A percentile compares a stretch with the other conserved stretches of the same genome.
phyloP scores from a whole-genome alignment of 2,888 invertebrate species.

The Monochamus alternatus region DNA sequence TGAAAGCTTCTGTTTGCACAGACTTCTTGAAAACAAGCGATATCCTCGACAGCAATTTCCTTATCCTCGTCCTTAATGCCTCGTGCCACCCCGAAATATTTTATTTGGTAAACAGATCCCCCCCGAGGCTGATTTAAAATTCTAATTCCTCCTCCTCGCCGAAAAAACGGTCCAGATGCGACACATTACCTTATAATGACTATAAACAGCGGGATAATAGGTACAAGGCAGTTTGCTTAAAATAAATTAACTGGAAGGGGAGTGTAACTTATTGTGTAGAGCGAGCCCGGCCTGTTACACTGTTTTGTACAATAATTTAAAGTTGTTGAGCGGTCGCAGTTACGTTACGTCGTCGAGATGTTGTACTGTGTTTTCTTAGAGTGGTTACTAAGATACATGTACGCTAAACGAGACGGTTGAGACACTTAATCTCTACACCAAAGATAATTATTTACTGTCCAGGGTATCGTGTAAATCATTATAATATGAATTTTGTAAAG shows the following conservation, averaged over 20 bases:
- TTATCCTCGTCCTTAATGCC: neutral
- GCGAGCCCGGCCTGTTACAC: neutral
- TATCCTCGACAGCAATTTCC: too few species aligned
- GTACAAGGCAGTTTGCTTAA: constrained; percentile 15
- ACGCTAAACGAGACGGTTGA: too few species aligned
- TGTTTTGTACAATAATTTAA: constrained; percentile 21
- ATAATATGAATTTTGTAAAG: too few species aligned
- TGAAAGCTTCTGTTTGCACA: too few species aligned
- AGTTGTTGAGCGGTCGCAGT: neutral
- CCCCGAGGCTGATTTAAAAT: neutral
- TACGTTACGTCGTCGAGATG: neutral
- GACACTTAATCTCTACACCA: too few species aligned
- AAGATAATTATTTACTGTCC: too few species aligned
- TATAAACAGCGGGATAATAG: constrained; percentile 20
- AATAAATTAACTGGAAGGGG: constrained; percentile 23
- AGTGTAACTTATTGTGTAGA: constrained; percentile 12
- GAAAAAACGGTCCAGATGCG: neutral
- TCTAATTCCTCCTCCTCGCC: neutral
- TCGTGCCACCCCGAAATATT: neutral
- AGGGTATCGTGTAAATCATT: too few species aligned
- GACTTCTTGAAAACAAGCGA: too few species aligned
- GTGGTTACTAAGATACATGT: too few species aligned
- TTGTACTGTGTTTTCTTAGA: too few species aligned
- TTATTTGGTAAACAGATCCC: neutral
- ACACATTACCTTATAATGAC: constrained; percentile 14